Percentiles rank a stretch among this genome's conserved stretches.
These are phyloP conservation scores for Syrista parreyssii DNA, from an alignment of 2,888 invertebrate species.

Conservation along the genomic window DNA sequence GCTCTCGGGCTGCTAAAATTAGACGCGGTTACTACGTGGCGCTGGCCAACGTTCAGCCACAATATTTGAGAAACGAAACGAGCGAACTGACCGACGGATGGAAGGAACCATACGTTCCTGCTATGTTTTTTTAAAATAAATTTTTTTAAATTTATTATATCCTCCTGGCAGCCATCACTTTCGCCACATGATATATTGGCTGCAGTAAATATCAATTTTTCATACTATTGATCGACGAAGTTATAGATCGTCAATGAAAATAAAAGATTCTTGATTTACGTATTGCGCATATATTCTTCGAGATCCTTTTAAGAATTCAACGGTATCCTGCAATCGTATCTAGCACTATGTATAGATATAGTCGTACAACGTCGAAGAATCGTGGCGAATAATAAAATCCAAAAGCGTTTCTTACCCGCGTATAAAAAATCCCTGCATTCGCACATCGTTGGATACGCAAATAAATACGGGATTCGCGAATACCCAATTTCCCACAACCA, in stretches of 20 bases:
- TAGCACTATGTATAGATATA: background rate
- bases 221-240: background rate
- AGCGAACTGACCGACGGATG: background rate
- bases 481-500: background rate
- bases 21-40: background rate
- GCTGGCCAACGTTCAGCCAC: background rate
- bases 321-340: background rate
- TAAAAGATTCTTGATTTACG: background rate
- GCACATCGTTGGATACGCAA: background rate
- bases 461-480: background rate
- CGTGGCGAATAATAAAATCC: background rate
- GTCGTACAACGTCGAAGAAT: background rate
- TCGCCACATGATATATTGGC: background rate
- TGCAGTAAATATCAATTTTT: background rate
- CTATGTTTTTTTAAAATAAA: background rate
- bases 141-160: background rate
- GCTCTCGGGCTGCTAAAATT: background rate
- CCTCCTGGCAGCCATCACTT: background rate
- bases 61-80: background rate
- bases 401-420: background rate
- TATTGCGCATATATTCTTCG: background rate
- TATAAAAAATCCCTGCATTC: background rate
- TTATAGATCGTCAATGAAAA: too few species aligned
- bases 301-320: background rate
- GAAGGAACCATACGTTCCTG: background rate